Evolutionary conservation across 2,888 invertebrate species (phyloP), one percentile per base, ranked within the genome.

Genomic region (Agrotis puta): DNA sequence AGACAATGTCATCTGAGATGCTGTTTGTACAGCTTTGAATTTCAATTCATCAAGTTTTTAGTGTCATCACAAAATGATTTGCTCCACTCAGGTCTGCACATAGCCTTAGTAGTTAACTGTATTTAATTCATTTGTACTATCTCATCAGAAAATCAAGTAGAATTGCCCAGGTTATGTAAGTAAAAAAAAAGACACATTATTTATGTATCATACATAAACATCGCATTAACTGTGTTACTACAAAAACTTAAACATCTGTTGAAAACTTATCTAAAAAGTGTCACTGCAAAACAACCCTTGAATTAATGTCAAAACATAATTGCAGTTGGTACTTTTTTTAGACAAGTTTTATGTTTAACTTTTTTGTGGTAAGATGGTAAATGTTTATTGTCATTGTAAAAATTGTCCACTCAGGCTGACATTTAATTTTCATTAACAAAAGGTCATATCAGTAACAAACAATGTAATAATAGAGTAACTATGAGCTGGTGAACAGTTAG

Each of bases 1-100:
- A 3, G 9, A 70, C 2, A 53, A 4, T 3, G 3, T 1, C 0
- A 3, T 24, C 45, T 39, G 14, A 9, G 20, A 18, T 3, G 2
- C n/a, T 24, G 2, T 48, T 73, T 27, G 6, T 27, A 24, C 47
- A 24, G 39, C 39, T 43, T 72, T 24, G 13, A 33, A 56, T n/a
- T 56, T 65, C 45, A 16, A n/a, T n/a, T n/a, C n/a, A 47, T 22
- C 45, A 22, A 56, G 24, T 47, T 11, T 70, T n/a, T 54, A 14
- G 68, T 51, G 3, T 27, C 11, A 70, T 27, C 14, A 27, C 14
- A 51, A 7, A 22, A 70, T 33, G 14, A n/a, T 70, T 70, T 13
- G 3, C 9, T 20, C 18, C 18, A 27, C 14, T 3, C 43, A 45
- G 43, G 18, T 45, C 70, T 45, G 27, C 22, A 11, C n/a, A 20